A percentile compares a stretch with the other conserved stretches of the same genome.
phyloP scores from a whole-genome alignment of 2,113 vertebrate species.

The Mixornis gularis region DNA sequence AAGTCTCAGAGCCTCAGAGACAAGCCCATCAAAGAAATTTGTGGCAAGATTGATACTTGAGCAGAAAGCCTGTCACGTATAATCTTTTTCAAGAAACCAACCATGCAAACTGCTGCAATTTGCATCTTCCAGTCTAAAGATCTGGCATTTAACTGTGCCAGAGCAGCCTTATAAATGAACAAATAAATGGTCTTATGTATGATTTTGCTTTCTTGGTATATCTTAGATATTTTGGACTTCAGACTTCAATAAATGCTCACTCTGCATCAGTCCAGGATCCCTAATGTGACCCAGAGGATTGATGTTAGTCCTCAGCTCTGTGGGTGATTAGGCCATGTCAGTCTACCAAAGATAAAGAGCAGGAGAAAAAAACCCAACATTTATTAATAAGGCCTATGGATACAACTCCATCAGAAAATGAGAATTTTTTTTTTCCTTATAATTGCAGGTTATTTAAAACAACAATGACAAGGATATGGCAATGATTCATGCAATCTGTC shows the following conservation, averaged over 20 bases:
- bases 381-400: not conserved
- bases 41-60: conserved; percentile 14
- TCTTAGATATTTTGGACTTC: not conserved
- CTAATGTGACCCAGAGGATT: not conserved
- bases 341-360: not conserved
- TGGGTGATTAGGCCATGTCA: not conserved
- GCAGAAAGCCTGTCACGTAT: not conserved
- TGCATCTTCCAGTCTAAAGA: not conserved
- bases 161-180: not conserved
- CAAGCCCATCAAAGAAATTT: not conserved
- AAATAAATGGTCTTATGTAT: not conserved
- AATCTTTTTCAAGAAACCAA: not conserved
- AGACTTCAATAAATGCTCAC: not conserved
- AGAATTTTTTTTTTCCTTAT: not conserved
- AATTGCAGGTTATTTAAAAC: not conserved
- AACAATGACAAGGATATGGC: not conserved
- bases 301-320: not conserved
- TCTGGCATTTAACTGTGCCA: not conserved
- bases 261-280: not conserved
- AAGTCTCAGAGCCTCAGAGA: not conserved
- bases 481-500: not conserved
- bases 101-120: not conserved
- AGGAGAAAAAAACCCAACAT: not conserved
- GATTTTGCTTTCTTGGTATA: not conserved
- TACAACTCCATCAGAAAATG: not conserved